These are phyloP conservation scores for Ectropis grisescens DNA, from an alignment of 1,140 invertebrate species.

Conservation along the genomic window DNA sequence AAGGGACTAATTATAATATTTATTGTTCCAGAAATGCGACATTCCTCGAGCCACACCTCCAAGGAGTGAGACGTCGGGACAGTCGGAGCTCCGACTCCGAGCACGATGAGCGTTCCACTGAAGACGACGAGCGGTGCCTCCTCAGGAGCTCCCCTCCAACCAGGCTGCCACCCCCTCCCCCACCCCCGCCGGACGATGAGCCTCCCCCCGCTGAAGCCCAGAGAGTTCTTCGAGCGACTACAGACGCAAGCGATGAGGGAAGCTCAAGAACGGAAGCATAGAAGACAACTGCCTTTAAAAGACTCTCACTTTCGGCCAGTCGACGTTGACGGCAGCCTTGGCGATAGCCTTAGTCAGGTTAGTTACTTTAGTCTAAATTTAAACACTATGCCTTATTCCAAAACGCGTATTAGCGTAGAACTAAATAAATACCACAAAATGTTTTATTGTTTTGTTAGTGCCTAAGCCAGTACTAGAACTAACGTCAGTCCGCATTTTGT, in stretches of 20 bases:
- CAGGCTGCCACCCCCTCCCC: constrained; percentile 44
- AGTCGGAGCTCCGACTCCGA: constrained; percentile 61
- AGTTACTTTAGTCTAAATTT: too few species aligned
- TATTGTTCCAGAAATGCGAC: constrained; percentile 64
- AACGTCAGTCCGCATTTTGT: too few species aligned
- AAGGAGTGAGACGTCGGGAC: constrained; percentile 56
- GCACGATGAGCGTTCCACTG: constrained; percentile 64
- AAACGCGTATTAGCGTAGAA: too few species aligned
- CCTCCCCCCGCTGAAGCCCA: constrained; percentile 52
- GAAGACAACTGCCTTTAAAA: constrained; percentile 15
- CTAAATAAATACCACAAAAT: too few species aligned
- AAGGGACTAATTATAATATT: too few species aligned
- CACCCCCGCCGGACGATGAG: constrained; percentile 54
- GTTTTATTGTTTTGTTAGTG: too few species aligned
- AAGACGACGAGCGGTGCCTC: constrained; percentile 63
- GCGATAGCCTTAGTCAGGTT: constrained; percentile 60
- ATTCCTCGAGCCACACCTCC: constrained; percentile 64
- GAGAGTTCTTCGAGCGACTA: constrained; percentile 57
- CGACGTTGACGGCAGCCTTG: constrained; percentile 48
- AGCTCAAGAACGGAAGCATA: constrained; percentile 34
- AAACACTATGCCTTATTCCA: too few species aligned
- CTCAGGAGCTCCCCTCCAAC: constrained; percentile 47
- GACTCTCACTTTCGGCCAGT: constrained; percentile 29
- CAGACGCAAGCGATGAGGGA: constrained; percentile 58
- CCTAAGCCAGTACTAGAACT: too few species aligned